Evolutionary conservation across 2,888 invertebrate species (phyloP).

Genomic region (Pasiphila rectangulata): DNA sequence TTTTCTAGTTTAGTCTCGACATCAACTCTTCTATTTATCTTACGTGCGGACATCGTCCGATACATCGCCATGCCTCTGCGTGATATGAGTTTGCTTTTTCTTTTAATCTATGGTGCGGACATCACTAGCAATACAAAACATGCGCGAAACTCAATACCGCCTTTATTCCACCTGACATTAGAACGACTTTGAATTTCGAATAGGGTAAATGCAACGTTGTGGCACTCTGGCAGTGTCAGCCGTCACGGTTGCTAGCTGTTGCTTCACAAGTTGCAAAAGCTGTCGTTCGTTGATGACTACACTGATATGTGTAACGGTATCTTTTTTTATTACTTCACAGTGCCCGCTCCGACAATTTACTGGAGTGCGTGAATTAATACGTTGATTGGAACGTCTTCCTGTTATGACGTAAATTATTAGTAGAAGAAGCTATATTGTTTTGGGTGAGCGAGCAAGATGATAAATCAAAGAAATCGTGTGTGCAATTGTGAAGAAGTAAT

Average conservation of each 20-base stretch:
- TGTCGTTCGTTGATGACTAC: constrained; percentile 66
- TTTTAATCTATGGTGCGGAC: constrained; percentile 33
- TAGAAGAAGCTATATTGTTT: constrained; percentile 6
- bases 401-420: constrained; percentile 27
- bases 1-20: background rate
- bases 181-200: constrained; percentile 26
- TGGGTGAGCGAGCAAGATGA: background rate
- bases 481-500: too few species aligned
- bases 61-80: constrained; percentile 6
- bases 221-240: constrained; percentile 59
- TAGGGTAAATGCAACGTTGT: constrained; percentile 35
- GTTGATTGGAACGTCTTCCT: constrained; percentile 28
- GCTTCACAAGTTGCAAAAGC: constrained; percentile 73
- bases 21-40: background rate
- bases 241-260: constrained; percentile 66
- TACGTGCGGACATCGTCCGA: background rate
- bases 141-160: constrained; percentile 14
- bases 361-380: constrained; percentile 32
- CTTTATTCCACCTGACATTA: constrained; percentile 24
- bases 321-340: constrained; percentile 39
- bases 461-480: too few species aligned
- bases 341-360: constrained; percentile 31
- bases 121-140: constrained; percentile 27
- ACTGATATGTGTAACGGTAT: constrained; percentile 67
- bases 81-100: constrained; percentile 23